Conservation (phyloP, 1,140 invertebrate genomes). For the Ips typographus region DNA sequence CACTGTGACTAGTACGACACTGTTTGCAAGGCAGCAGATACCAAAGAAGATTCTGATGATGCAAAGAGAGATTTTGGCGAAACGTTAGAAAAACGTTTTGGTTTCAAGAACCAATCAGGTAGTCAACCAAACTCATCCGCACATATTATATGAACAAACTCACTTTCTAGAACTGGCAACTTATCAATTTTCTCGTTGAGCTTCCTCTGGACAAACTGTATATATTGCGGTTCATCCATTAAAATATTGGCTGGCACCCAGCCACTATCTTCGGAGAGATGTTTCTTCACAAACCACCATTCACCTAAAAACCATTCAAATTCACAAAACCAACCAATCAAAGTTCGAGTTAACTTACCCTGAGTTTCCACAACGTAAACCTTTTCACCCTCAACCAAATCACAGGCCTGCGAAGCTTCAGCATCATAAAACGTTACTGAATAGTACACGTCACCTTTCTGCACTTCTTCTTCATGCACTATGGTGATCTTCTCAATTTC, state of each 20-base stretch:
- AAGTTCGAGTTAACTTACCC: constrained; percentile 42
- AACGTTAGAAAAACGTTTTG: no score
- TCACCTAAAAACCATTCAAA: constrained; percentile 52
- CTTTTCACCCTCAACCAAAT: constrained; percentile 86
- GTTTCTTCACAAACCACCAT: constrained; percentile 92
- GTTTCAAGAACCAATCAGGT: not conserved
- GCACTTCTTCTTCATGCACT: constrained; percentile 55
- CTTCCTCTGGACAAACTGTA: constrained; percentile 81
- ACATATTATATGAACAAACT: constrained; percentile 49
- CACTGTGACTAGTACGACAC: no score
- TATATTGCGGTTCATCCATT: constrained; percentile 79
- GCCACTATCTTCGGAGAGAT: constrained; percentile 86
- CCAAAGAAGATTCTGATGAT: no score
- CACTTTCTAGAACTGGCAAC: constrained; percentile 89
- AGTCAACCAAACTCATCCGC: not conserved
- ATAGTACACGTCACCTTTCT: constrained; percentile 75
- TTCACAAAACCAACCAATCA: no score
- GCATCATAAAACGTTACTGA: constrained; percentile 84
- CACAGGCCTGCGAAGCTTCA: constrained; percentile 84
- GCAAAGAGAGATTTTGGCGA: no score
- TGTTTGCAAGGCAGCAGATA: no score
- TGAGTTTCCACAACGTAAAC: constrained; percentile 82
- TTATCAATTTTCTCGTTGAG: constrained; percentile 89
- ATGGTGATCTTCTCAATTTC: constrained; percentile 56
- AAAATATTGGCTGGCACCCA: constrained; percentile 90